phyloP scores from a whole-genome alignment of 2,888 invertebrate species.

The Oxyteleia sp. region DNA sequence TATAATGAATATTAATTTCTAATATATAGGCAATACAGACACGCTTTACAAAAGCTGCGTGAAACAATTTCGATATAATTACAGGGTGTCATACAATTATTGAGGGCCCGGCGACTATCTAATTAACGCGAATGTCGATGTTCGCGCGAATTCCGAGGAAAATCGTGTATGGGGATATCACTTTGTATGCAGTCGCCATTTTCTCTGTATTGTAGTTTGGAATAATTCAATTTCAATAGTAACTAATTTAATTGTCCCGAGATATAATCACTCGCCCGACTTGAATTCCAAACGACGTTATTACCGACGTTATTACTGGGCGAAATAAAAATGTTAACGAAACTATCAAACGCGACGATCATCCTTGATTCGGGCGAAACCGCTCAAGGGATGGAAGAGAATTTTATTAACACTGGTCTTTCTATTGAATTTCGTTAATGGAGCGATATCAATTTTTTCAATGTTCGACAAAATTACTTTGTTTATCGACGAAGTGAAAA shows the following conservation, averaged over 20 bases:
- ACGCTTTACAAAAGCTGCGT: constrained; percentile 58
- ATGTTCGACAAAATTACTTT: no score
- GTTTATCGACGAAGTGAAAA: no score
- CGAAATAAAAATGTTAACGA: constrained; percentile 40
- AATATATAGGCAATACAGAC: constrained; percentile 37
- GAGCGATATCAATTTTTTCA: no score
- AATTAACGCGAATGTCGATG: no score
- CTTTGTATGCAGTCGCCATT: constrained; percentile 80
- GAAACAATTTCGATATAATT: constrained; percentile 75
- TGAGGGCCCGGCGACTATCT: constrained; percentile 75
- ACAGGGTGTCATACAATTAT: constrained; percentile 77
- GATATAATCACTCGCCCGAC: constrained; percentile 79
- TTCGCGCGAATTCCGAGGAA: constrained; percentile 58
- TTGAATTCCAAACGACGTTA: constrained; percentile 76
- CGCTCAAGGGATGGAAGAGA: no score
- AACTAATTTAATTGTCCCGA: constrained; percentile 82
- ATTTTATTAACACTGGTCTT: no score
- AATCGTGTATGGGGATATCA: constrained; percentile 54
- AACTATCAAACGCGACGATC: constrained; percentile 49
- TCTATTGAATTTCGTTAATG: no score
- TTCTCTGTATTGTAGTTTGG: constrained; percentile 75
- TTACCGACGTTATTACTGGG: no score
- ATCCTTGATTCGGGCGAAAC: constrained; percentile 48
- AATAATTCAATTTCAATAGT: constrained; percentile 84
- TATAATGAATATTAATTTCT: constrained; percentile 65